Evolutionary conservation across 2,113 vertebrate genomes (phyloP).

Genomic region (Dolichotis patagonum): DNA sequence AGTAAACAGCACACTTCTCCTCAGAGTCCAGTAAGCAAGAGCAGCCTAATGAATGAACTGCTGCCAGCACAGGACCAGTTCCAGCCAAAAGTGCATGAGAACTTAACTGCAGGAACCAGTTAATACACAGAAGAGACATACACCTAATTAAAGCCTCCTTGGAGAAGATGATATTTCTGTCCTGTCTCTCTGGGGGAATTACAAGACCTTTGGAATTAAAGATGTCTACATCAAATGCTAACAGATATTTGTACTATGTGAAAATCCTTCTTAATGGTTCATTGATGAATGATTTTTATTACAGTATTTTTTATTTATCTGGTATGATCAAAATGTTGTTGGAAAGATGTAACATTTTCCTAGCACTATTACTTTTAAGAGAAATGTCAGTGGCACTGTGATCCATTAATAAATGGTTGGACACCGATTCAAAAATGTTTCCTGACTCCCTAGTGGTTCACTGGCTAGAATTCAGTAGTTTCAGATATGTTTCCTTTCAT

Average conservation of each 20-base stretch:
- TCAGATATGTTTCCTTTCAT: background rate
- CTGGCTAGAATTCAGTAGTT: background rate
- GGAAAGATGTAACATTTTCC: background rate
- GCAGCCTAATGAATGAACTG: background rate
- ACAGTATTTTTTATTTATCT: background rate
- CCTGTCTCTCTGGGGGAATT: background rate
- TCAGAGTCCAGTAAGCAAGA: background rate
- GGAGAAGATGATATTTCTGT: background rate
- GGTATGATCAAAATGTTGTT: background rate
- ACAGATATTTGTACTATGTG: background rate
- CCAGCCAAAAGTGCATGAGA: background rate
- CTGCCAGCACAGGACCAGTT: background rate
- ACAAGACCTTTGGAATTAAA: background rate
- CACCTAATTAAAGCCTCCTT: background rate
- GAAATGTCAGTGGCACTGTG: background rate
- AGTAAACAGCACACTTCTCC: background rate
- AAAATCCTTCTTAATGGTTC: background rate
- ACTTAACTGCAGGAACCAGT: background rate
- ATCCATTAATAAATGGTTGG: background rate
- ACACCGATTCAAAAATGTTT: background rate
- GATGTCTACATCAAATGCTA: background rate
- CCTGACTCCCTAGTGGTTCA: background rate
- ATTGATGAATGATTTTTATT: background rate
- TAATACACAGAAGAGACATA: background rate
- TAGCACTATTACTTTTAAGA: background rate